Evolutionary conservation across 2,113 vertebrate species (phyloP).

Genomic region (Pachyramphus minor): DNA sequence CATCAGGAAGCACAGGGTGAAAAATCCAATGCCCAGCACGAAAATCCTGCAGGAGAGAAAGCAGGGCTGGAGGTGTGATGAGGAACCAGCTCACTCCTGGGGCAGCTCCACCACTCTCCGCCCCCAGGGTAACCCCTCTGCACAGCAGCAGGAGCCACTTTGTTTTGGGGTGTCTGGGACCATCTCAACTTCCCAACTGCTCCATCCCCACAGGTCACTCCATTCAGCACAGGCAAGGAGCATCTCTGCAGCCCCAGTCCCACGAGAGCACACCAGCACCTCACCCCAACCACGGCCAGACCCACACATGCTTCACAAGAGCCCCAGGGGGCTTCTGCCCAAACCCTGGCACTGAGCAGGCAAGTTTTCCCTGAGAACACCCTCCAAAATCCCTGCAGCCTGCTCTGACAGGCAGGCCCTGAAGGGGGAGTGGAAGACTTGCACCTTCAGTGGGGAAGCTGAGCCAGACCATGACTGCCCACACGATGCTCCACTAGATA

Average conservation of each 20-base stretch:
- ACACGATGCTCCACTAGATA: rapidly evolving
- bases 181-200: background rate
- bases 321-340: background rate
- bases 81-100: background rate
- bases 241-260: background rate
- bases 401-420: rapidly evolving
- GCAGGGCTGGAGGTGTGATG: background rate
- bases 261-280: rapidly evolving
- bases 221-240: background rate
- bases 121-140: rapidly evolving
- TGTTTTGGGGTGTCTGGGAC: background rate
- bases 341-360: background rate
- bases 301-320: rapidly evolving
- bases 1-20: conserved; percentile 98
- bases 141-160: background rate
- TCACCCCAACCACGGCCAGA: rapidly evolving
- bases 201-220: background rate
- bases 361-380: rapidly evolving
- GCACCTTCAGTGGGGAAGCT: background rate
- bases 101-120: background rate
- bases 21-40: conserved; percentile 93
- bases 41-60: conserved; percentile 81
- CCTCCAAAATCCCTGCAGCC: background rate
- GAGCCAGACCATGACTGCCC: background rate
- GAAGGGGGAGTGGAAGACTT: rapidly evolving